Base-by-base conservation (phyloP, 1,140 invertebrate species). In the Diabrotica virgifera region DNA sequence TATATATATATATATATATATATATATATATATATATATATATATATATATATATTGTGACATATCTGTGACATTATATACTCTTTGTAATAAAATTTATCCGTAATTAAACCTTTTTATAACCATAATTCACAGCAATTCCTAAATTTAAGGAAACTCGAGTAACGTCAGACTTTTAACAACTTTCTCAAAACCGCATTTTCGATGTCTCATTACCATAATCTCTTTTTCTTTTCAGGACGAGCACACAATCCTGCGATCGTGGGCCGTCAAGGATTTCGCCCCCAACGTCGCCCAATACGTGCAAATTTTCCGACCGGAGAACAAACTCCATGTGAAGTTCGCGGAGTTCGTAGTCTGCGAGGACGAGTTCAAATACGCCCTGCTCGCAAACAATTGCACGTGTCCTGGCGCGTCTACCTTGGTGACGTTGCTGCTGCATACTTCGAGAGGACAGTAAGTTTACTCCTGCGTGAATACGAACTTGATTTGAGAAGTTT, bases 221-320 rank as follows among this genome's bases (percentile, higher is more conserved):
- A 24, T 24, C 24, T 24, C 24, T 24, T 36, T 35, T 63, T 66
- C 46, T 46, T 70, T 67, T 58, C 53, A 90, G 89, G 96, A 99
- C 77, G 94, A 98, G 78, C 96, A 98, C 78, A 98, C 96, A 5
- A 97, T 99, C 70, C 83, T 98, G 52, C 85, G 96, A 67, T 97
- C 96, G 10, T 99, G 96, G 96, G 96, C 97, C 5, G 94, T 99
- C 9, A 96, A 97, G 80, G 97, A 99, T 80, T 98, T 97, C 80
- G 95, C 96, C 0, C 96, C 96, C 24, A 89, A 87, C 72, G 95
- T 98, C 63, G 93, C 95, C 36, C 96, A 98, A 82, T 98, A 98
- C 81, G 95, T 99, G 55, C 97, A 99, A 82, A 96, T 99, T 69
- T 98, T 98, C 83, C 84, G 95, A 77, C 94, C 96, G 46, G 96